Conservation (phyloP, 2,797 vertebrate genomes). For the Tachyglossus aculeatus region DNA sequence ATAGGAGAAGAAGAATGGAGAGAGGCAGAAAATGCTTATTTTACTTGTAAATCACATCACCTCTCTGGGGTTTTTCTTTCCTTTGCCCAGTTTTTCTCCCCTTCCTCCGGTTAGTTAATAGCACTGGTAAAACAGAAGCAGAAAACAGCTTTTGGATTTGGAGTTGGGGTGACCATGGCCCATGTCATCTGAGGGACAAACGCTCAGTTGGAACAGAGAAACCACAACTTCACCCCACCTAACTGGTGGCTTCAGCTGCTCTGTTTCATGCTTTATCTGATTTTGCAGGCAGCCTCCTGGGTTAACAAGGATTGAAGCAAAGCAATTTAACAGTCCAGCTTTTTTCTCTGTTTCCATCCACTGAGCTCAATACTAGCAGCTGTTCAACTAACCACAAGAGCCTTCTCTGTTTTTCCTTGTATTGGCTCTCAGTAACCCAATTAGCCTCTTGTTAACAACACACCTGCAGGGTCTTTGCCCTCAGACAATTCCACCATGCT, state of each 20-base stretch:
- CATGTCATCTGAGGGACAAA: too few species aligned
- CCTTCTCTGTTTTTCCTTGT: slow-evolving; percentile 8
- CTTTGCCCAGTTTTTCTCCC: not conserved
- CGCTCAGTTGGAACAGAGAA: too few species aligned
- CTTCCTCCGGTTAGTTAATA: too few species aligned
- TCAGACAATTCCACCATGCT: not conserved
- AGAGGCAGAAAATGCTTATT: too few species aligned
- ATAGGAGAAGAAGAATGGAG: too few species aligned
- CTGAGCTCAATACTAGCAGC: slow-evolving; percentile 9
- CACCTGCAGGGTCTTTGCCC: slow-evolving; percentile 12
- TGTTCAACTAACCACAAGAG: not conserved
- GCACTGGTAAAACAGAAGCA: too few species aligned
- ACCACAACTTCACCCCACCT: too few species aligned
- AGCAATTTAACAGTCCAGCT: not conserved
- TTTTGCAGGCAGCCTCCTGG: not conserved
- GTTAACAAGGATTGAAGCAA: not conserved
- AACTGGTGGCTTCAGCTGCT: too few species aligned
- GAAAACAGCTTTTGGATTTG: too few species aligned
- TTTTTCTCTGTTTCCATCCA: not conserved
- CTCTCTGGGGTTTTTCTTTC: not conserved
- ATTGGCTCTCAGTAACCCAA: slow-evolving; percentile 10
- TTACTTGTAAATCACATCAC: slow-evolving; percentile 9
- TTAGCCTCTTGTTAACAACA: not conserved
- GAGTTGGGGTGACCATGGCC: too few species aligned
- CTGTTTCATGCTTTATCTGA: not conserved